Base-by-base conservation (phyloP, 2,797 vertebrate species). In the Hydrocynus forskahlii region DNA sequence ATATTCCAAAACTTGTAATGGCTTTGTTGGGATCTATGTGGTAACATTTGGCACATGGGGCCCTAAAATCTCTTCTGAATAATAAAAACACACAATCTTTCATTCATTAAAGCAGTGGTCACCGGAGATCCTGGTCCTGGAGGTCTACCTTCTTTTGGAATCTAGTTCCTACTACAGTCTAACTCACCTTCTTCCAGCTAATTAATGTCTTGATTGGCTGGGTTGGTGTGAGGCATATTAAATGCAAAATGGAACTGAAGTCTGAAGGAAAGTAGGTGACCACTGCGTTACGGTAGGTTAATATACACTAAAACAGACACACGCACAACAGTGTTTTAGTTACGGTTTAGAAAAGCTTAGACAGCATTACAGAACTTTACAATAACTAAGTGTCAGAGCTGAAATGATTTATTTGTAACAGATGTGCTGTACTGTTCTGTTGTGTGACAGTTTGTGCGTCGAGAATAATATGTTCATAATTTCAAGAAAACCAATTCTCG, bases 361-460 rank as follows among this genome's bases (percentile, higher is more conserved):
- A 48, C 10, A 48, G 45, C 4, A 48, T 1, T 7, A 6, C 4
- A 48, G 45, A 48, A 12, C 10, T 48, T 48, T 5, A 50, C 4
- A 67, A n/a, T 13, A 66, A 9, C 7, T 10, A 60, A 25, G 1
- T 48, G 45, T 48, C 45, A 12, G 57, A n/a, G 19, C 9, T 1
- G 9, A 7, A 60, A 60, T n/a, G 23, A 9, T 0, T 60, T 60
- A 2, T 7, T 16, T 57, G 4, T 19, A 38, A 38, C 5, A 12
- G 2, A 48, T 50, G 43, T 70, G 45, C 43, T 70, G 67, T 70
- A 70, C 67, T 48, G 67, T 50, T 50, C 67, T 70, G 67, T 70
- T 50, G 45, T 7, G 43, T 70, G 13, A 48, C 21, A 6, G 43
- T 69, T 43, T 5, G 17, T 5, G 25, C 1, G 17, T 19, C 17